Evolutionary conservation across 2,888 invertebrate species (phyloP).

Genomic region (Erannis defoliaria): DNA sequence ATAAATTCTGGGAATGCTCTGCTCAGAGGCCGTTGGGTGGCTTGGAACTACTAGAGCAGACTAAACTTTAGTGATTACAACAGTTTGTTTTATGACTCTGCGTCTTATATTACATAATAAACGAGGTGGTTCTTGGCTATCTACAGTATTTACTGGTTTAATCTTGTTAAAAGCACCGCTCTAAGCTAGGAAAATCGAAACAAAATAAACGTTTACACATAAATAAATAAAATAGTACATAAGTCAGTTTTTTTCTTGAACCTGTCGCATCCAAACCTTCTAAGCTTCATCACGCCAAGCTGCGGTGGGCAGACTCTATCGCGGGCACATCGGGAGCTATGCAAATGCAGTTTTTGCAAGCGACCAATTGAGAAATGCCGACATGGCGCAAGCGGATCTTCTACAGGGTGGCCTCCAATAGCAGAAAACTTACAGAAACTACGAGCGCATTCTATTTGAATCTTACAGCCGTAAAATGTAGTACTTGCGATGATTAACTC

Average conservation of each 20-base stretch:
- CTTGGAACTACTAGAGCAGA: neutral
- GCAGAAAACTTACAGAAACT: slow-evolving; percentile 27
- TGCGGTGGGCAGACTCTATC: slow-evolving; percentile 77
- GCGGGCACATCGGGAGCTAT: slow-evolving; percentile 76
- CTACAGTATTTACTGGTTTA: too few relatives aligned
- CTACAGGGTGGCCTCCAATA: slow-evolving; percentile 71
- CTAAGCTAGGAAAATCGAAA: too few relatives aligned
- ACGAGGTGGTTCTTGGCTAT: too few relatives aligned
- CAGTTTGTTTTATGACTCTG: too few relatives aligned
- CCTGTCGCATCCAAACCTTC: slow-evolving; percentile 53
- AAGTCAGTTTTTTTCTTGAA: too few relatives aligned
- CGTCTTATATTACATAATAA: too few relatives aligned
- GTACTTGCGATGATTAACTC: neutral
- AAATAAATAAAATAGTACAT: too few relatives aligned
- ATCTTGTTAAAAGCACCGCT: too few relatives aligned
- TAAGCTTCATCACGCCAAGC: slow-evolving; percentile 48
- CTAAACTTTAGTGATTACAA: neutral
- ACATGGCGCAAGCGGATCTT: slow-evolving; percentile 65
- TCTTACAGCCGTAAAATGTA: neutral
- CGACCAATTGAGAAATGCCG: slow-evolving; percentile 77
- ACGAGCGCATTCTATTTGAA: neutral
- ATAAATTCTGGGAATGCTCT: slow-evolving; percentile 1
- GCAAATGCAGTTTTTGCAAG: slow-evolving; percentile 85
- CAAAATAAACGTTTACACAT: too few relatives aligned
- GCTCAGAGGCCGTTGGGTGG: neutral